Evolutionary conservation across 2,113 vertebrate genomes (phyloP).

Genomic region (Notothenia coriiceps): DNA sequence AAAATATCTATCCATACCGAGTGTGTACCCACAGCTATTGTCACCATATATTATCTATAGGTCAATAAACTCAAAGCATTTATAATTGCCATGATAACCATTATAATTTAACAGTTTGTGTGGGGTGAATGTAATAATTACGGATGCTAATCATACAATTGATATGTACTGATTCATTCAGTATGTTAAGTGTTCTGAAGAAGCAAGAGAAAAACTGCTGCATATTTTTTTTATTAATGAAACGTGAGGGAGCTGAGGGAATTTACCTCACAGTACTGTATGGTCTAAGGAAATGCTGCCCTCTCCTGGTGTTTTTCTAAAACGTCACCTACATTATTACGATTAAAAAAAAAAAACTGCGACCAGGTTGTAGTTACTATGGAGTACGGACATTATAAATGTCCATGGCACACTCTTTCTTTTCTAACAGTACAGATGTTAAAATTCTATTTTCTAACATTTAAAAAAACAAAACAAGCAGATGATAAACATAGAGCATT

Average conservation of each 20-base stretch:
- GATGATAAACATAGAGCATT: too few species aligned
- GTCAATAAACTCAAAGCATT: constrained; percentile 30
- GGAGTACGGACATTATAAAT: too few species aligned
- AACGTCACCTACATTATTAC: background rate
- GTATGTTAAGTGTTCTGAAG: background rate
- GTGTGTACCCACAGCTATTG: constrained; percentile 33
- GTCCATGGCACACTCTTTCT: too few species aligned
- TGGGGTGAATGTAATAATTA: background rate
- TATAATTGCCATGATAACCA: background rate
- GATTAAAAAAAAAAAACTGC: background rate
- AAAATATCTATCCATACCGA: constrained; percentile 30
- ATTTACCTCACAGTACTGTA: background rate
- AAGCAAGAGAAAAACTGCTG: background rate
- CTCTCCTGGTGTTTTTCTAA: constrained; percentile 52
- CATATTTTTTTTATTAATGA: background rate
- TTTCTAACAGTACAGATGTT: too few species aligned
- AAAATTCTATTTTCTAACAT: too few species aligned
- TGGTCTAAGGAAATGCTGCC: constrained; percentile 37
- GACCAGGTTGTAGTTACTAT: background rate
- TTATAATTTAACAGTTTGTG: background rate
- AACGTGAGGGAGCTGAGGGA: background rate
- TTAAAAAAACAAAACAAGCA: too few species aligned
- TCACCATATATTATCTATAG: constrained; percentile 42
- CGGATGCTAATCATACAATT: background rate
- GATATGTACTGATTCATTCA: background rate